A percentile compares a stretch with the other conserved stretches of the same genome.
phyloP scores from a whole-genome alignment of 1,140 invertebrate genomes.

The Euura lappo region DNA sequence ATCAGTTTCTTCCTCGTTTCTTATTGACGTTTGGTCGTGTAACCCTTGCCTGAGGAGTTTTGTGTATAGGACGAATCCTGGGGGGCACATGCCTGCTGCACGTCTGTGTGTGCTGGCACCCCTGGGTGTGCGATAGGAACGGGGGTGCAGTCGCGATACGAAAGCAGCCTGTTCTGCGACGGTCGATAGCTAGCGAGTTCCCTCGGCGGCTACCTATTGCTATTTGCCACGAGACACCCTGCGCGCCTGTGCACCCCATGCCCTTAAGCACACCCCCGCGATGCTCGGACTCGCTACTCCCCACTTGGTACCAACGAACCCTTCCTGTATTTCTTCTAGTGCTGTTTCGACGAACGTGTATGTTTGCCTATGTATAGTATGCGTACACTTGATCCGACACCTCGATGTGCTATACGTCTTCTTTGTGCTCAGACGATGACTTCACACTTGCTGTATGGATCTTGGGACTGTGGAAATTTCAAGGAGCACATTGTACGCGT shows the following conservation, averaged over 20 bases:
- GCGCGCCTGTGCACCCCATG: not conserved
- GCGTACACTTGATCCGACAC: not conserved
- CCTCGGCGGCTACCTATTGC: not conserved
- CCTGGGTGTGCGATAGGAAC: not conserved
- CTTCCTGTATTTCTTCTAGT: too few relatives aligned
- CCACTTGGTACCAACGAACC: too few relatives aligned
- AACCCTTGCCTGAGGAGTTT: not conserved
- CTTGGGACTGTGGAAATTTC: too few relatives aligned
- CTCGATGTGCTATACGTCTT: not conserved
- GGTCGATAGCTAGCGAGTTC: not conserved
- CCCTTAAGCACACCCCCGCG: not conserved
- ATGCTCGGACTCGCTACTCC: not conserved
- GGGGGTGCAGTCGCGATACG: not conserved
- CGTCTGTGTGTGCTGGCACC: not conserved
- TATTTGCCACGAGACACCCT: conserved; percentile 1
- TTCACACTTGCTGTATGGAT: not conserved
- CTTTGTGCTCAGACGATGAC: not conserved
- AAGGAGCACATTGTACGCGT: too few relatives aligned
- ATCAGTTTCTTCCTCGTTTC: too few relatives aligned
- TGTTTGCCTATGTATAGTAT: too few relatives aligned
- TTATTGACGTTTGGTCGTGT: not conserved
- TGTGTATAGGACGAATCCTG: not conserved
- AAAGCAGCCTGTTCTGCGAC: not conserved
- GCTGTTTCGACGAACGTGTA: too few relatives aligned
- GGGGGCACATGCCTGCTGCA: not conserved